Base-by-base conservation (phyloP, 1,140 invertebrate genomes). In the Dendroctonus ponderosae region DNA sequence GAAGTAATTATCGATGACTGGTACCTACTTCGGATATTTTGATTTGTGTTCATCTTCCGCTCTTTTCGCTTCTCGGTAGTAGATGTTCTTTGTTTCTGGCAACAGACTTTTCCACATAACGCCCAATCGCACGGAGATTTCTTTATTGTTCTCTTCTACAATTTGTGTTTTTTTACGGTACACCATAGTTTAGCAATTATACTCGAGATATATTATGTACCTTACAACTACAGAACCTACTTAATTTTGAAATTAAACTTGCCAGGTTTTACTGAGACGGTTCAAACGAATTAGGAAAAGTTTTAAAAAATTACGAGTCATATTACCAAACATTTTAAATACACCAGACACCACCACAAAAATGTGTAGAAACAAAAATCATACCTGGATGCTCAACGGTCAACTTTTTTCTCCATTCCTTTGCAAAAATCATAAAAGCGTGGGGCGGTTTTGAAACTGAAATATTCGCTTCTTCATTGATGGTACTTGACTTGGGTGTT, bases 351-450 rank as follows among this genome's bases (percentile, higher is more conserved):
- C n/a, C n/a, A n/a, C n/a, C n/a, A n/a, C n/a, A 26, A 26, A 26
- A 26, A 26, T 26, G 26, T 26, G 26, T 26, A 26, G 26, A 62
- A 62, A 14, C 46, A 59, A 42, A 5, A 67, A 62, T 56, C 50
- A 51, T 59, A 66, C 64, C 70, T 58, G 79, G 83, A 77, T 81
- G 71, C 67, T 82, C 73, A n/a, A 70, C 58, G 5, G 80, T 76
- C 52, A 84, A 64, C 66, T 79, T 78, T 58, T 77, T 74, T 37
- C 82, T 73, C 78, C 81, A 81, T 63, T 83, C 79, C 68, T 81
- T 81, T 1, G 81, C 81, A 72, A 83, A 84, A 40, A 84, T 79
- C 82, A 84, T 84, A 71, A 84, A 84, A 6, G 83, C 81, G 74
- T 81, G 83, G n/a, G 79, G 79, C n/a, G 81, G 81, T 67, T 80